Evolutionary conservation across 2,888 invertebrate genomes (phyloP).

Genomic region (Lingula anatina): DNA sequence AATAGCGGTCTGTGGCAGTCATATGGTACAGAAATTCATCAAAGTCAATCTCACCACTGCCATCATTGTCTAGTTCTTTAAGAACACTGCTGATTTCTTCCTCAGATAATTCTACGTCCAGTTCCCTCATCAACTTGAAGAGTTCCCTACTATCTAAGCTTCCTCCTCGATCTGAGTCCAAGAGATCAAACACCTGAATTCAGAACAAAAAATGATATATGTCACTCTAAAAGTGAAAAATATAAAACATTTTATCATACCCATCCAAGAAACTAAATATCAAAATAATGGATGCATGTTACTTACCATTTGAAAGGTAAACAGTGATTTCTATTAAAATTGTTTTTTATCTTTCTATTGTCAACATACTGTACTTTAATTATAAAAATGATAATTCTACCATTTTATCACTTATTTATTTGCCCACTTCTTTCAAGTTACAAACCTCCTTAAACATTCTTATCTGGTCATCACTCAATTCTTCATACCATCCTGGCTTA

Average conservation of each 20-base stretch:
- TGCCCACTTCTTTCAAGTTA: not conserved
- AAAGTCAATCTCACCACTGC: slow-evolving; percentile 30
- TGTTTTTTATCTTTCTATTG: no score
- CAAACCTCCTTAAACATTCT: slow-evolving; percentile 24
- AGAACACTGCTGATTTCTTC: slow-evolving; percentile 26
- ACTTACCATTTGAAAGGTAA: no score
- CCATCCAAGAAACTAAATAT: no score
- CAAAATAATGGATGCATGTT: no score
- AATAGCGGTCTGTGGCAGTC: slow-evolving; percentile 17
- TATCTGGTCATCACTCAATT: slow-evolving; percentile 21
- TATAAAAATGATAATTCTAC: not conserved
- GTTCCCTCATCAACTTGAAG: slow-evolving; percentile 19
- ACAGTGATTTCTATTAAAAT: no score
- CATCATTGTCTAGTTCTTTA: slow-evolving; percentile 25
- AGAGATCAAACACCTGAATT: slow-evolving; percentile 28
- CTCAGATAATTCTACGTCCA: slow-evolving; percentile 25
- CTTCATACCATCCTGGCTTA: slow-evolving; percentile 24
- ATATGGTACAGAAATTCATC: slow-evolving; percentile 33
- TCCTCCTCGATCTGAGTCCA: slow-evolving; percentile 26
- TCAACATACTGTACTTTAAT: no score
- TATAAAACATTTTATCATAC: no score
- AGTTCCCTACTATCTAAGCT: slow-evolving; percentile 23
- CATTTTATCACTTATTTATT: not conserved
- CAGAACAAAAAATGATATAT: not conserved
- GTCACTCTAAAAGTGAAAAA: no score